Percentiles rank a stretch among this genome's conserved stretches.
phyloP scores from a whole-genome alignment of 2,797 vertebrate genomes.

The Parotocinclus haroldoi region DNA sequence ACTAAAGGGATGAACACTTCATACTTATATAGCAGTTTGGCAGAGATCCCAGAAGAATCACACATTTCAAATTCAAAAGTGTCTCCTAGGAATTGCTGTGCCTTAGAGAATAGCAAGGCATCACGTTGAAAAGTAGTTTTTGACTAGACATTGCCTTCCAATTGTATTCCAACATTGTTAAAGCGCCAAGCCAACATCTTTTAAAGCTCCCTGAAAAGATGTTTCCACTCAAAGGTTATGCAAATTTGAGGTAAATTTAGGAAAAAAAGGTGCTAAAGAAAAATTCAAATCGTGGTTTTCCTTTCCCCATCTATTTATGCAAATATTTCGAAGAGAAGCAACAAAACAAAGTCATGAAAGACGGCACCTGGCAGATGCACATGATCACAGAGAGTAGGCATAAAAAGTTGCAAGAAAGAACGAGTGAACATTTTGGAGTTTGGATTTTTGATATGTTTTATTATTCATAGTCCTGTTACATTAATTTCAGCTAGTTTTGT shows the following conservation, averaged over 20 bases:
- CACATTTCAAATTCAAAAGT: background rate
- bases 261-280: background rate
- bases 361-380: too few relatives aligned
- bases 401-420: too few relatives aligned
- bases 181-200: background rate
- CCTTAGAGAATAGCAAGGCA: background rate
- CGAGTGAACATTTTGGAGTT: too few relatives aligned
- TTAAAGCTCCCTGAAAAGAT: background rate
- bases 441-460: too few relatives aligned
- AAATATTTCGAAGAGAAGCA: background rate
- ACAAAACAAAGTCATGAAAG: too few relatives aligned
- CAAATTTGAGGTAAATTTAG: background rate
- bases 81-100: background rate
- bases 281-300: background rate
- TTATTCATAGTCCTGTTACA: too few relatives aligned
- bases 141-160: background rate
- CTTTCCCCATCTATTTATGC: background rate
- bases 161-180: background rate
- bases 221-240: background rate
- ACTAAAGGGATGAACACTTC: conserved; percentile 13
- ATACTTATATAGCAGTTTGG: conserved; percentile 20
- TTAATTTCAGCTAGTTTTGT: too few relatives aligned
- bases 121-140: background rate
- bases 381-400: too few relatives aligned
- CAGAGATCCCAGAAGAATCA: conserved; percentile 3